Percentiles rank a stretch among this genome's conserved stretches.
phyloP scores from a whole-genome alignment of 2,888 invertebrate species.

The Pterostichus niger region DNA sequence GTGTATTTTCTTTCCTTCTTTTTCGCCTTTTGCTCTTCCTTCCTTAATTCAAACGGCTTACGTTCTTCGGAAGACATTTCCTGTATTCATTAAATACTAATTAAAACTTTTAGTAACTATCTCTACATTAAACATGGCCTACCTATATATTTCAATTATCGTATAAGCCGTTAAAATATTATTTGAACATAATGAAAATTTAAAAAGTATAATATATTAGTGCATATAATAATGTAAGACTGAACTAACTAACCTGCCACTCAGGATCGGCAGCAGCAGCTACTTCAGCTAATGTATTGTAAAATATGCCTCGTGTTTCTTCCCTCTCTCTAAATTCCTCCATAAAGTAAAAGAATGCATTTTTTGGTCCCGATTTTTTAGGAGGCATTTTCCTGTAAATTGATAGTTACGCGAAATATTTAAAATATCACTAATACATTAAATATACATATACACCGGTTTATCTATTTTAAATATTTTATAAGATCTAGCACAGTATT shows the following conservation, averaged over 20 bases:
- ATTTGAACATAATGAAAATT: not conserved
- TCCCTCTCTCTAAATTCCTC: conserved; percentile 70
- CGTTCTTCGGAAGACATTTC: conserved; percentile 68
- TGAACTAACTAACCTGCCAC: conserved; percentile 73
- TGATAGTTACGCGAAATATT: not conserved
- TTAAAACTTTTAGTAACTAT: no score
- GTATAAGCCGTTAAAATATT: not conserved
- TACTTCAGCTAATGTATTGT: conserved; percentile 72
- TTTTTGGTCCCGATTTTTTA: conserved; percentile 69
- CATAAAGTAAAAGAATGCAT: conserved; percentile 75
- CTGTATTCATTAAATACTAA: conserved; percentile 61
- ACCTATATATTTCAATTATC: no score
- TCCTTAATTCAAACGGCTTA: conserved; percentile 71
- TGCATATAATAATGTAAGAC: not conserved
- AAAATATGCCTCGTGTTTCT: conserved; percentile 71
- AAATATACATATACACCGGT: no score
- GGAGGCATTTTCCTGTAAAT: conserved; percentile 9
- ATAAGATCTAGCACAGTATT: no score
- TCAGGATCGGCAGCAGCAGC: conserved; percentile 69
- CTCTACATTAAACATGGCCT: no score
- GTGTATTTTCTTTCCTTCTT: conserved; percentile 71
- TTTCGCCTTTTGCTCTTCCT: conserved; percentile 70
- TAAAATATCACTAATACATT: no score
- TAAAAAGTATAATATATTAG: not conserved
- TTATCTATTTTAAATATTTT: no score